Evolutionary conservation across 2,113 vertebrate species (phyloP), one percentile per base, ranked within the genome.

Genomic region (Oreotrochilus melanogaster): DNA sequence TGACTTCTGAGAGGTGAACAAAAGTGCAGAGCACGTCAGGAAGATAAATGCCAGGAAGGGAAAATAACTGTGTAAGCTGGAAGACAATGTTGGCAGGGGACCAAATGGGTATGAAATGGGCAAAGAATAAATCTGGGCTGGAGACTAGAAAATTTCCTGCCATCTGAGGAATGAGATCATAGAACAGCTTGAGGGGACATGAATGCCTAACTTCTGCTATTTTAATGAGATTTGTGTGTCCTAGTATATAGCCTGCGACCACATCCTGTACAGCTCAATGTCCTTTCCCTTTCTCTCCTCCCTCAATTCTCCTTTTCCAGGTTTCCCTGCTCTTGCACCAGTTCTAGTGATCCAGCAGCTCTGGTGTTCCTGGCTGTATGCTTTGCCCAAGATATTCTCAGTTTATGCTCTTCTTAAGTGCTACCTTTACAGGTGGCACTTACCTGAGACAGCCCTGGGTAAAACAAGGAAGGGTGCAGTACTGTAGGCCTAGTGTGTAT

Each of bases 31-130:
- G 60, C 67, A 92, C 62, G 88, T 96, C 75, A 92, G 67, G 65
- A 88, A 95, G 94, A 96, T 57, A 84, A 95, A 91, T 94, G 39
- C 60, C 92, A 96, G 92, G 94, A 97, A 95, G 57, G 60, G 86
- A 97, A 89, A 94, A 92, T 81, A 79, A 93, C 85, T 72, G 27
- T 92, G 76, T 66, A 93, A 95, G 82, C 71, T 93, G 82, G 70
- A 88, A 92, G 96, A 95, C 91, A 96, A 95, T 95, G 86, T 43
- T 96, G 94, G 96, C 92, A 88, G 79, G 78, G 11, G 83, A 94
- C 91, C 95, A 93, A 94, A 96, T 96, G 80, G 76, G 91, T 93
- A 91, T 89, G 56, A 80, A 94, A 31, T 92, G 90, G 95, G 95
- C 56, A 87, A 82, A 72, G 78, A 89, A 94, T 81, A 96, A 94